phyloP scores from a whole-genome alignment of 2,888 invertebrate species.

The Mantis religiosa region DNA sequence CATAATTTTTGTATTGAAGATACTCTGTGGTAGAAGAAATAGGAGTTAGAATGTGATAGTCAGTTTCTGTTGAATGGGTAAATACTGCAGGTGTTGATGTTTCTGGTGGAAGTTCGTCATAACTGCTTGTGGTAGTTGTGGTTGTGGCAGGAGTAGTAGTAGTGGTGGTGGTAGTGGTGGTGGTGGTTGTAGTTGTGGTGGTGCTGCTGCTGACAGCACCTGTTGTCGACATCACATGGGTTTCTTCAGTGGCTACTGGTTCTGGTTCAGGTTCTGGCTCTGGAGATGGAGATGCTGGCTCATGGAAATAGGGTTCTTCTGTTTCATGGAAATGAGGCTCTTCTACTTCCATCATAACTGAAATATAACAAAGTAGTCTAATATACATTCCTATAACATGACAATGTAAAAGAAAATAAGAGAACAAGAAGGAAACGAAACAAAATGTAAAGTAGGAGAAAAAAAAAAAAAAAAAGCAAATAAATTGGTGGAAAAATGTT shows the following conservation, averaged over 20 bases:
- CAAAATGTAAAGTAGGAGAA: background rate
- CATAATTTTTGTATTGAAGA: background rate
- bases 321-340: background rate
- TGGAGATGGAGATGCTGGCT: constrained; percentile 32
- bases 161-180: constrained; percentile 4
- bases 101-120: background rate
- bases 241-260: constrained; percentile 36
- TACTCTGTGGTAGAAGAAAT: background rate
- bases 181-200: constrained; percentile 35
- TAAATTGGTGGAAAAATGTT: background rate
- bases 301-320: constrained; percentile 32
- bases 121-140: background rate
- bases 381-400: background rate
- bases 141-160: background rate
- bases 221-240: constrained; percentile 23
- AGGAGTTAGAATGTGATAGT: background rate
- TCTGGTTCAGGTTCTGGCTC: constrained; percentile 34
- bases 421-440: background rate
- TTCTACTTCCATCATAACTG: background rate
- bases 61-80: background rate
- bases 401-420: background rate
- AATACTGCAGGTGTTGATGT: background rate
- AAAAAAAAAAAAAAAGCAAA: background rate
- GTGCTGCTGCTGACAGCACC: constrained; percentile 32
- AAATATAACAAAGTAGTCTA: background rate